Evolutionary conservation across 2,888 invertebrate species (phyloP).

Genomic region (Melieria omissa): DNA sequence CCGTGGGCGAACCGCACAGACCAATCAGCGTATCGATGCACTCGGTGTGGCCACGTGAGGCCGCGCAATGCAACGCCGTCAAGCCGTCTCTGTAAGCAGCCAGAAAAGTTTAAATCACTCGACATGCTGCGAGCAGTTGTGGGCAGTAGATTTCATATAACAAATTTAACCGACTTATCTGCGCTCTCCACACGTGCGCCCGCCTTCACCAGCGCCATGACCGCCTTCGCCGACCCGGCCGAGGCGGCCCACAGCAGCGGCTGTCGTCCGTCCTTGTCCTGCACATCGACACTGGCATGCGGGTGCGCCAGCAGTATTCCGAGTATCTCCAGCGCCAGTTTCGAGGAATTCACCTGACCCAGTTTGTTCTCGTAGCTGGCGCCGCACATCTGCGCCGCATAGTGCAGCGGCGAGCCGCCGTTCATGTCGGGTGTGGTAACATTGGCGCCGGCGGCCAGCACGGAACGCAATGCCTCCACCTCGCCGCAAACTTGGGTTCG

Average conservation of each 20-base stretch:
- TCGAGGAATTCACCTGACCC: slow-evolving; percentile 57
- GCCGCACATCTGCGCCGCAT: slow-evolving; percentile 97
- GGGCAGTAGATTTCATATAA: background rate
- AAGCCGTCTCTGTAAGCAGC: slow-evolving; percentile 82
- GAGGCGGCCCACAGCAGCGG: slow-evolving; percentile 98
- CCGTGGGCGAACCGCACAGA: slow-evolving; percentile 88
- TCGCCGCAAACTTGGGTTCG: slow-evolving; percentile 86
- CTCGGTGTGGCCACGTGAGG: slow-evolving; percentile 93
- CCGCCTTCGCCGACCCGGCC: slow-evolving; percentile 93
- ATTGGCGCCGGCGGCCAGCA: slow-evolving; percentile 87
- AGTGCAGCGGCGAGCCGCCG: slow-evolving; percentile 95
- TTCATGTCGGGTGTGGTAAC: slow-evolving; percentile 91
- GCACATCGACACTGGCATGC: slow-evolving; percentile 83
- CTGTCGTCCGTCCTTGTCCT: slow-evolving; percentile 92
- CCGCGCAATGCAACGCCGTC: slow-evolving; percentile 96
- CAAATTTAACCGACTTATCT: slow-evolving; percentile 72
- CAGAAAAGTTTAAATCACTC: background rate
- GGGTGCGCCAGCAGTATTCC: slow-evolving; percentile 83
- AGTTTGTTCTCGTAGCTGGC: slow-evolving; percentile 74
- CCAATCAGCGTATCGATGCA: slow-evolving; percentile 90
- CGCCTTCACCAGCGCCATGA: slow-evolving; percentile 86
- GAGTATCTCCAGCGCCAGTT: slow-evolving; percentile 71
- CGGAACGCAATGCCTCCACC: slow-evolving; percentile 85
- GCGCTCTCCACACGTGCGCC: slow-evolving; percentile 84
- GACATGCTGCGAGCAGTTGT: background rate